Evolutionary conservation across 1,140 invertebrate species (phyloP).

Genomic region (Zophobas morio): DNA sequence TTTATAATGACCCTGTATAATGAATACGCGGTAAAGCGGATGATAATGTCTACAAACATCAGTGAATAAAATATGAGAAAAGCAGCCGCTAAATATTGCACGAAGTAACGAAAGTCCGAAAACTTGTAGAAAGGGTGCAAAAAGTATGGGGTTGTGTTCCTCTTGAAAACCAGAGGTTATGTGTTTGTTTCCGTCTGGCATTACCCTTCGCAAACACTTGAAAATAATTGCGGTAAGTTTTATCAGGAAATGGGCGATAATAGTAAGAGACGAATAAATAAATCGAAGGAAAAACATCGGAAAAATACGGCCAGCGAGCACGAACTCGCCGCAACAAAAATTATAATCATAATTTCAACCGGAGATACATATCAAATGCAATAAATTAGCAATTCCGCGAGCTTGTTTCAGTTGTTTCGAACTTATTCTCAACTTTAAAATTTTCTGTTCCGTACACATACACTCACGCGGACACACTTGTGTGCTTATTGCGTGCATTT

Average conservation of each 20-base stretch:
- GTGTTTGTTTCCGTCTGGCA: too few relatives aligned
- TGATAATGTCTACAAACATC: too few relatives aligned
- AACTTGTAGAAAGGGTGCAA: too few relatives aligned
- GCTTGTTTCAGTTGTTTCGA: constrained; percentile 51
- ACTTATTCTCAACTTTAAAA: constrained; percentile 52
- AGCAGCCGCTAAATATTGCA: too few relatives aligned
- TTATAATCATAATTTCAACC: constrained; percentile 61
- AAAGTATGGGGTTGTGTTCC: too few relatives aligned
- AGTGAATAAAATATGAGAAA: too few relatives aligned
- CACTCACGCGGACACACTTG: constrained; percentile 12
- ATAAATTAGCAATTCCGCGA: constrained; percentile 61
- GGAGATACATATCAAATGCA: constrained; percentile 61
- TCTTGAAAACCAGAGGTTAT: too few relatives aligned
- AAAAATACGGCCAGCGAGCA: constrained; percentile 56
- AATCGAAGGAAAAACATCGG: constrained; percentile 48
- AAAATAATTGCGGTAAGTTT: not conserved
- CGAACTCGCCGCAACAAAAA: constrained; percentile 57
- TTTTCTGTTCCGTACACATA: constrained; percentile 46
- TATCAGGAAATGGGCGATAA: constrained; percentile 21
- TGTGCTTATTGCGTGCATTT: constrained; percentile 54
- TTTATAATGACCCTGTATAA: too few relatives aligned
- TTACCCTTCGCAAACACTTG: too few relatives aligned
- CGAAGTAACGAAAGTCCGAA: too few relatives aligned
- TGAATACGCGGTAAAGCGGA: too few relatives aligned
- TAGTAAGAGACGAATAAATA: constrained; percentile 34